Base-by-base conservation (phyloP, 2,797 vertebrate species). In the Orestias chungarensis region DNA sequence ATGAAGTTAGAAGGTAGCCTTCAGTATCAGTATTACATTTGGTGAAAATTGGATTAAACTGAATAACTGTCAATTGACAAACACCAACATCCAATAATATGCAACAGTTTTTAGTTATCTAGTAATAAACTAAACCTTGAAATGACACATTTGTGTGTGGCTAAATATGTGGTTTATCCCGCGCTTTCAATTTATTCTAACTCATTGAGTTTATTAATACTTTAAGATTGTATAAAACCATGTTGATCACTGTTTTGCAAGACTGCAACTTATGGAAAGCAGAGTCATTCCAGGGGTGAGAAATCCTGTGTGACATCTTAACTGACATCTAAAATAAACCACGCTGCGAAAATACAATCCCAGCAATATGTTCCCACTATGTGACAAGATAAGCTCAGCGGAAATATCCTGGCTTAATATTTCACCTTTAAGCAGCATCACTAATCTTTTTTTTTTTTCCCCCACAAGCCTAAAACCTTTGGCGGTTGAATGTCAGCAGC, bases 21-120 rank as follows among this genome's bases (percentile, higher is more conserved):
- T 80, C 64, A 78, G 73, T 83, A 81, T 86, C 68, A 52, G 49
- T 88, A 88, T 80, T 84, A 64, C 75, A 87, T 85, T 87, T 85
- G 44, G 71, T 86, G 73, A 82, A 71, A 85, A 77, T 82, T 66
- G 81, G 68, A 86, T 85, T 85, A 78, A 73, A 74, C 73, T 3
- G 66, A 67, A 73, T 52, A 72, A n/a, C 62, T 76, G 71, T 81
- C 78, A 57, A 74, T 64, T 78, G 71, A 82, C 65, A 82, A 81
- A 82, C 73, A 72, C 65, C 35, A 17, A 66, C 50, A 75, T 72
- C 57, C 33, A n/a, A 54, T 80, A 74, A 74, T 78, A 47, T 49
- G 75, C 78, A 83, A 82, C 73, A 74, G 31, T 74, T 44, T 42
- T 40, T 42, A 62, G 49, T 62, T 70, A 15, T 14, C 65, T 66